Conservation (phyloP, 1,140 invertebrate species). For the Thereuonema tuberculata region DNA sequence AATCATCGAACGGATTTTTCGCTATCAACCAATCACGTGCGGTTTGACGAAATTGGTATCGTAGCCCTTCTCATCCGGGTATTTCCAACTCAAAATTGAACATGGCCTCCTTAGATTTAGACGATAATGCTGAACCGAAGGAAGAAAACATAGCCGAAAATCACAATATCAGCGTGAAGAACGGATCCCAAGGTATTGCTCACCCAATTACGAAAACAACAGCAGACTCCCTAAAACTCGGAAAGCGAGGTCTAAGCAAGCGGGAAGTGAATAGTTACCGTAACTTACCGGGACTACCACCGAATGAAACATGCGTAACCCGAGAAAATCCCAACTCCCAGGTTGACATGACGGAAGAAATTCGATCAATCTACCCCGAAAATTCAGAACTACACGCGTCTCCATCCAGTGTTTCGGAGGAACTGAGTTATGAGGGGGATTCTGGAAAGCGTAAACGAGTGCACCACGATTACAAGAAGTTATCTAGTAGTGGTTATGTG, state of each 20-base stretch:
- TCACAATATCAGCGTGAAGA: neutral
- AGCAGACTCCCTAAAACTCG: neutral
- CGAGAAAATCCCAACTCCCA: too few relatives aligned
- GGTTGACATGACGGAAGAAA: too few relatives aligned
- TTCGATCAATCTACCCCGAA: too few relatives aligned
- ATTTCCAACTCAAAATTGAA: slow-evolving; percentile 24
- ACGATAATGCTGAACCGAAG: slow-evolving; percentile 17
- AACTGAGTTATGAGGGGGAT: too few relatives aligned
- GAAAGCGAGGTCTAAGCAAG: neutral
- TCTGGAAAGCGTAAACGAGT: too few relatives aligned
- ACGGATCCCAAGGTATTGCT: neutral
- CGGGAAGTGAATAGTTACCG: slow-evolving; percentile 17
- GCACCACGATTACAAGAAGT: too few relatives aligned
- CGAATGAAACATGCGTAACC: neutral
- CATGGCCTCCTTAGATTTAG: slow-evolving; percentile 33
- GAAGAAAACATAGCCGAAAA: neutral
- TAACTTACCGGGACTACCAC: slow-evolving; percentile 15
- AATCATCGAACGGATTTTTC: neutral
- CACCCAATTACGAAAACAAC: neutral
- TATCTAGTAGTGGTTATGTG: too few relatives aligned
- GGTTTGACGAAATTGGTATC: slow-evolving; percentile 1
- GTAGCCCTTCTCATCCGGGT: slow-evolving; percentile 18
- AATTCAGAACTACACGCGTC: too few relatives aligned
- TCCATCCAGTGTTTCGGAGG: too few relatives aligned
- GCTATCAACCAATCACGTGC: slow-evolving; percentile 17